These are phyloP conservation scores for Apamea epomidion DNA, from an alignment of 2,888 invertebrate genomes.

Conservation along the genomic window DNA sequence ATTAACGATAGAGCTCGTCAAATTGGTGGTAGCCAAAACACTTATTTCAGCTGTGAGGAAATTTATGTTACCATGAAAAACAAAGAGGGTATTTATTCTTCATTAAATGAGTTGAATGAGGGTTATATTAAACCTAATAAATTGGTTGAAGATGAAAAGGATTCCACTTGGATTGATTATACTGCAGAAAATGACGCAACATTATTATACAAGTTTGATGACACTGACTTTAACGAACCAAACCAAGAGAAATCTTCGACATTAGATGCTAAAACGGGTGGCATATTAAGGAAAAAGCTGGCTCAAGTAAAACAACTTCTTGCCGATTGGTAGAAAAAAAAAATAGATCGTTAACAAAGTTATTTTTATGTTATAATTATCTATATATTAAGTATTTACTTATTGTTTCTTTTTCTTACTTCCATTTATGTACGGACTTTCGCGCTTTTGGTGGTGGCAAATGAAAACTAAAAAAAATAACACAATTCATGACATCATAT, in stretches of 20 bases:
- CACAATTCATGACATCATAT: slow-evolving; percentile 51
- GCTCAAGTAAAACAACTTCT: slow-evolving; percentile 76
- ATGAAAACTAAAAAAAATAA: slow-evolving; percentile 60
- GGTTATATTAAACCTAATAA: slow-evolving; percentile 16
- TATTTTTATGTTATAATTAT: slow-evolving; percentile 13
- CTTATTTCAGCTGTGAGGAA: slow-evolving; percentile 76
- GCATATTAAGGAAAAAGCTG: slow-evolving; percentile 75
- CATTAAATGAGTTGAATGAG: slow-evolving; percentile 41
- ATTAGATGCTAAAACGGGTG: slow-evolving; percentile 48
- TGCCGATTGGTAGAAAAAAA: slow-evolving; percentile 71
- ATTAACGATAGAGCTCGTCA: slow-evolving; percentile 39
- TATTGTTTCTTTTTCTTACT: slow-evolving; percentile 46
- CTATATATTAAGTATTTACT: slow-evolving; percentile 19
- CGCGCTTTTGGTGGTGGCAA: slow-evolving; percentile 73
- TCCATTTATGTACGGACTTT: slow-evolving; percentile 33
- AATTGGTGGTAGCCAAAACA: slow-evolving; percentile 61
- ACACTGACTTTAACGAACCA: slow-evolving; percentile 48
- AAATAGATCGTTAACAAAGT: slow-evolving; percentile 4
- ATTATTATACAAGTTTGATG: slow-evolving; percentile 53
- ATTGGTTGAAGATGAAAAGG: not conserved
- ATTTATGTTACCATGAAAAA: slow-evolving; percentile 58
- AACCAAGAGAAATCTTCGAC: slow-evolving; percentile 37
- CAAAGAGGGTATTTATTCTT: slow-evolving; percentile 55
- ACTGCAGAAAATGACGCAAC: slow-evolving; percentile 32
- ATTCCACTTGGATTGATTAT: slow-evolving; percentile 14